These are phyloP conservation scores for Brachionus paranguensis DNA, from an alignment of 1,140 invertebrate genomes.

Conservation along the genomic window DNA sequence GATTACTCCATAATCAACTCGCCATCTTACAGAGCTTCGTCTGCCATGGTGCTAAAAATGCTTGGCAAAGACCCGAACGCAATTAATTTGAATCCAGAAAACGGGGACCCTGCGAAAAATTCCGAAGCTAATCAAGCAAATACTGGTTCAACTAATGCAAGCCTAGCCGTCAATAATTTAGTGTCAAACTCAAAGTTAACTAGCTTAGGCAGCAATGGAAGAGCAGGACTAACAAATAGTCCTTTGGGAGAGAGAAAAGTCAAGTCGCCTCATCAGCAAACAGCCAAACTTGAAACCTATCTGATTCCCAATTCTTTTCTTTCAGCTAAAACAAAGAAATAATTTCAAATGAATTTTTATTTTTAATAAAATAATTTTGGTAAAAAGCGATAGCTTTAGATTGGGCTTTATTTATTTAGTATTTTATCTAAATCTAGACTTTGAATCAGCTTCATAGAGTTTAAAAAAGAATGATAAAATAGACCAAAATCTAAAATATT, in stretches of 20 bases:
- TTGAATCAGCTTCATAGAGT: no score
- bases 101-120: background rate
- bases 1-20: constrained; percentile 9
- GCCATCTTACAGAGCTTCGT: constrained; percentile 15
- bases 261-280: constrained; percentile 7
- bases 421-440: no score
- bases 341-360: background rate
- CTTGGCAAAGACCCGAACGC: background rate
- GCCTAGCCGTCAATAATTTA: background rate
- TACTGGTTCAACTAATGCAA: background rate
- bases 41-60: background rate
- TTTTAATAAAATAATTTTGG: background rate
- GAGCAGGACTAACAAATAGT: background rate
- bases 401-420: no score
- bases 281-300: background rate
- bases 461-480: no score
- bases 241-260: background rate
- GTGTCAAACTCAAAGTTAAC: background rate
- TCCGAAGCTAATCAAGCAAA: background rate
- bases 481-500: no score
- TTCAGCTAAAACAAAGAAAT: background rate
- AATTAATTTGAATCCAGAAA: background rate
- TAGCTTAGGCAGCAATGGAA: background rate
- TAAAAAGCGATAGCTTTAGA: no score
- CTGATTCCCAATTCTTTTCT: background rate